Conservation (phyloP, 2,797 vertebrate species). For the Ctenosaura bakeri region DNA sequence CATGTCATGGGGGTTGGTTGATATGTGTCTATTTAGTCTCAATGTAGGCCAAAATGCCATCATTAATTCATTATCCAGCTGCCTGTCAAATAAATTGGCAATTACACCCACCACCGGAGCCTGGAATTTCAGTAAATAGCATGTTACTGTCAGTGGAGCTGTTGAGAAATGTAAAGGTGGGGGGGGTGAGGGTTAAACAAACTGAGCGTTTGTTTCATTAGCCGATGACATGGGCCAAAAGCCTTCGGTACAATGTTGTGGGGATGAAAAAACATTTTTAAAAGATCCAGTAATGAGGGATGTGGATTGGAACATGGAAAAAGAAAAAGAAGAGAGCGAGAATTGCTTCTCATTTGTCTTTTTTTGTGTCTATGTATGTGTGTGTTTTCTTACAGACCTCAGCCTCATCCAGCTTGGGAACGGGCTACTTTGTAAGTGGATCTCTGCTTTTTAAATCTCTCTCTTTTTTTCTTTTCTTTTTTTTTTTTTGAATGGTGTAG, state of each 20-base stretch:
- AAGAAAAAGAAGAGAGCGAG: slow-evolving; percentile 45
- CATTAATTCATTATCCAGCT: slow-evolving; percentile 99
- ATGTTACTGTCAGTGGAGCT: slow-evolving; percentile 86
- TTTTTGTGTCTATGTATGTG: slow-evolving; percentile 77
- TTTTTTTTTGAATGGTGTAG: slow-evolving; percentile 53
- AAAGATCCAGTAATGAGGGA: slow-evolving; percentile 86
- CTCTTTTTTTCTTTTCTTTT: neutral
- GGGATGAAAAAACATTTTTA: slow-evolving; percentile 85
- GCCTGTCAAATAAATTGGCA: slow-evolving; percentile 99
- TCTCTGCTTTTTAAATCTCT: slow-evolving; percentile 65
- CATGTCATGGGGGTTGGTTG: slow-evolving; percentile 88
- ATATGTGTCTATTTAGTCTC: slow-evolving; percentile 96
- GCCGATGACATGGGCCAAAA: slow-evolving; percentile 87
- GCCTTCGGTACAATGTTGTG: slow-evolving; percentile 80
- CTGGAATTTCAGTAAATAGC: slow-evolving; percentile 96
- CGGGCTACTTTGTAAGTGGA: slow-evolving; percentile 89
- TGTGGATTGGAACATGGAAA: slow-evolving; percentile 76
- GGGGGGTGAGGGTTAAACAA: slow-evolving; percentile 78
- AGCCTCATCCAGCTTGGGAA: slow-evolving; percentile 87
- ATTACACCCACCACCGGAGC: slow-evolving; percentile 90
- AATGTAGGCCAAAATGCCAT: slow-evolving; percentile 97
- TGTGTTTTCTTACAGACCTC: slow-evolving; percentile 86
- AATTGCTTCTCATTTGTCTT: slow-evolving; percentile 79
- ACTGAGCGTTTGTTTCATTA: slow-evolving; percentile 84
- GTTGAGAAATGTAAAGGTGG: slow-evolving; percentile 86